phyloP scores from a whole-genome alignment of 2,797 vertebrate species.

The Bradypus variegatus region DNA sequence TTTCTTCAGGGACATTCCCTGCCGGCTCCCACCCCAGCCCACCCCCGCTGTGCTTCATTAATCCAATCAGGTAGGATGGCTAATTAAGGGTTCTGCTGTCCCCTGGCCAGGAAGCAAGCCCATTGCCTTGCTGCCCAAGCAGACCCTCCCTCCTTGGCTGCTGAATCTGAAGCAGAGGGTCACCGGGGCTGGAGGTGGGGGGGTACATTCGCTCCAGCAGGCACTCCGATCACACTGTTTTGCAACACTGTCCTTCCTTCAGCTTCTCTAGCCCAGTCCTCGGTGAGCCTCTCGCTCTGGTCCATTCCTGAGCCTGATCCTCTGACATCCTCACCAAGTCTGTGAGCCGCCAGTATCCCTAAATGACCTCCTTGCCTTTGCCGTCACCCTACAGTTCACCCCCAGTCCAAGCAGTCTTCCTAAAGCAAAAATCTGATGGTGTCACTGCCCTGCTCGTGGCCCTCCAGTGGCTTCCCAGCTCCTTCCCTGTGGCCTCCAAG shows the following conservation, averaged over 20 bases:
- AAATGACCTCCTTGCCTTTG: neutral
- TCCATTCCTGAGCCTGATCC: neutral
- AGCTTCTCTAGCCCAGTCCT: neutral
- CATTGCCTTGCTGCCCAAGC: fast-evolving
- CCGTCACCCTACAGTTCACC: neutral
- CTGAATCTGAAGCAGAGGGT: too few relatives aligned
- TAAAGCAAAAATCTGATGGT: neutral
- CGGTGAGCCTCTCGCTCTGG: neutral
- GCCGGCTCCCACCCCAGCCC: neutral
- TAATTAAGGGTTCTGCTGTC: too few relatives aligned
- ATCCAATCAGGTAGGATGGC: too few relatives aligned
- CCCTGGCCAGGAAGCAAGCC: neutral
- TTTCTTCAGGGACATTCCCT: too few relatives aligned
- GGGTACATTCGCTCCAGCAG: neutral
- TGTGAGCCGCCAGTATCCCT: too few relatives aligned
- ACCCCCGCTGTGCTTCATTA: too few relatives aligned
- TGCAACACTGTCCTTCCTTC: too few relatives aligned
- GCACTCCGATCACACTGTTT: neutral
- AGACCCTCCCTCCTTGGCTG: neutral
- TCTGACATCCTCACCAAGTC: neutral
- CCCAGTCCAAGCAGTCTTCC: neutral
- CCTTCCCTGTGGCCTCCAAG: neutral
- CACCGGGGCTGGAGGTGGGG: neutral
- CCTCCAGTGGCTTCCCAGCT: too few relatives aligned
- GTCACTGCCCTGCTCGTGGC: too few relatives aligned